Percentiles rank a stretch among this genome's conserved stretches.
Evolutionary conservation across 2,888 invertebrate genomes (phyloP).

Genomic region (Netelia virgata): DNA sequence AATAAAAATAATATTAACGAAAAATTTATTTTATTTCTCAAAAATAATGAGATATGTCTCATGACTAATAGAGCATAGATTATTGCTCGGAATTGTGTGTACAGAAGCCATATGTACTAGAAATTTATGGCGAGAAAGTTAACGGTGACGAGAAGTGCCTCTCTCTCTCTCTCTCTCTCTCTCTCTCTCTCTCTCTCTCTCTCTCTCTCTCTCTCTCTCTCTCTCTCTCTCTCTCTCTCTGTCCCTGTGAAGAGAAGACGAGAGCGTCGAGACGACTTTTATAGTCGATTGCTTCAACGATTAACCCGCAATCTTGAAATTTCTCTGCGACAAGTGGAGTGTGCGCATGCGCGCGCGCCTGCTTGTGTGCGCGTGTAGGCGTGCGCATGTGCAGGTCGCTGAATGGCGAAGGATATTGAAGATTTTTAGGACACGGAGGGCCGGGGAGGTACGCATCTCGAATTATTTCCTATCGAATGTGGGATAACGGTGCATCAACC

Average conservation of each 20-base stretch:
- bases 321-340: slow-evolving; percentile 6
- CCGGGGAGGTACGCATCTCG: slow-evolving; percentile 56
- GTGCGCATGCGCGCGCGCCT: too few relatives aligned
- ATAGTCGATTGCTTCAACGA: slow-evolving; percentile 42
- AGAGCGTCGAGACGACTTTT: slow-evolving; percentile 34
- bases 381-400: background rate
- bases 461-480: slow-evolving; percentile 75
- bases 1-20: background rate
- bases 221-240: slow-evolving; percentile 9
- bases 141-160: slow-evolving; percentile 52
- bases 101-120: slow-evolving; percentile 15
- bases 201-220: slow-evolving; percentile 11
- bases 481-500: slow-evolving; percentile 73
- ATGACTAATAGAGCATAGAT: background rate
- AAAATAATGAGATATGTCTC: background rate
- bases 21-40: background rate
- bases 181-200: background rate
- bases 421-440: slow-evolving; percentile 44
- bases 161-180: slow-evolving; percentile 11
- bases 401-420: background rate
- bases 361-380: background rate
- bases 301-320: slow-evolving; percentile 48
- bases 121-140: slow-evolving; percentile 66
- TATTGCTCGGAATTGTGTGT: slow-evolving; percentile 29
- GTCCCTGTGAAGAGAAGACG: slow-evolving; percentile 16